Evolutionary conservation across 2,113 vertebrate genomes (phyloP), one percentile per base, ranked within the genome.

Genomic region (Lophius piscatorius): DNA sequence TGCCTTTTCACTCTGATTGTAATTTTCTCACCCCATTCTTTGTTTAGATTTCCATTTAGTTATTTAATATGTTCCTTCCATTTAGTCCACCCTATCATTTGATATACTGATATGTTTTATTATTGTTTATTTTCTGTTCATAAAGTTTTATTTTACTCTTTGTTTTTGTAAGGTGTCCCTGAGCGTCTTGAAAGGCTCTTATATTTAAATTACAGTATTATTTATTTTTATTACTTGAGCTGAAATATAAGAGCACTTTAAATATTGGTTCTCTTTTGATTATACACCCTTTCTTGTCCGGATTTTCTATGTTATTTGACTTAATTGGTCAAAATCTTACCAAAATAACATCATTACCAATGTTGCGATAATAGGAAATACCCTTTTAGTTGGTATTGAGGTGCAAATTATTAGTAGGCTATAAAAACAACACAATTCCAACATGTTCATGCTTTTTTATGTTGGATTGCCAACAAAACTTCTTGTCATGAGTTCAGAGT

Each of bases 391-490:
- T 16, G 44, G 1, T 9, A 2, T 8, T 12, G 1, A 26, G 1
- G 12, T 18, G 4, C 3, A 28, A 13, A 26, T 31, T 0, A 17
- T 24, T 7, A 4, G 17, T 6, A 13, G 9, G 16, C 8, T 39
- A 39, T 17, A 10, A 10, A 40, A 8, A 40, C 9, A 16, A 10
- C 7, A 7, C 16, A 16, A 9, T 18, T 4, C 38, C 9, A 35
- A 5, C 6, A 35, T 35, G 13, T 7, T 17, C 1, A 17, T 20
- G 4, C 6, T 2, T 34, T 54, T 9, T 22, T 22, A 6, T 2
- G 18, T 31, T 17, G 20, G 42, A 9, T 46, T 24, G 64, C 34
- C 51, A 13, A 57, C 3, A 38, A 78, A 87, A 82, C 64, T 42
- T n/a, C n/a, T n/a, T 45, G 23, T 26, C 31, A 26, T 4, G 5